Conservation (phyloP, 2,797 vertebrate species). For the Ataeniobius toweri region DNA sequence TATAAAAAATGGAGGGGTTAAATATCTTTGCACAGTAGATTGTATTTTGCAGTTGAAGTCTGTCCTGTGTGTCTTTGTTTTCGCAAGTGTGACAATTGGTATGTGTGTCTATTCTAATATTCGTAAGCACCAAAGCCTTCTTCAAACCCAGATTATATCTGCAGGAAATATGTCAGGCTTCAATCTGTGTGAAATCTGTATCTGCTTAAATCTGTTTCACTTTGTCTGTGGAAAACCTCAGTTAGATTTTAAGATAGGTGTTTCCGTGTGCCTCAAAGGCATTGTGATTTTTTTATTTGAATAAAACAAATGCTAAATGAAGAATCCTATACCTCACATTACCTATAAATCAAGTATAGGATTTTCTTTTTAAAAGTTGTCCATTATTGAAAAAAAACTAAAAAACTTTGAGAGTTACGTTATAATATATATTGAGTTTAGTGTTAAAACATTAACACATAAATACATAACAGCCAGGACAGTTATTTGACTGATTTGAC, state of each 20-base stretch:
- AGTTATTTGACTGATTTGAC: background rate
- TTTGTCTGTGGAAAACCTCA: background rate
- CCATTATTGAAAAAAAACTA: no score
- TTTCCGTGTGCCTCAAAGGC: background rate
- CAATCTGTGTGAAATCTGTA: conserved; percentile 31
- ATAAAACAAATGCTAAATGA: background rate
- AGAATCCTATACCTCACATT: background rate
- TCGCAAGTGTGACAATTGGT: background rate
- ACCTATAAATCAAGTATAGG: no score
- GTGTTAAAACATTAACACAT: no score
- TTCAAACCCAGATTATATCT: conserved; percentile 10
- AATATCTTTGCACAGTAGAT: background rate
- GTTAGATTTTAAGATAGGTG: background rate
- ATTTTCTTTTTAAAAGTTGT: no score
- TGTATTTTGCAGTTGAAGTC: background rate
- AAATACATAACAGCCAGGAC: background rate
- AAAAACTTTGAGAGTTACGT: no score
- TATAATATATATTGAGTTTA: no score
- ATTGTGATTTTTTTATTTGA: background rate
- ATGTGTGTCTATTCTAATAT: background rate
- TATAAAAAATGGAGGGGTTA: background rate
- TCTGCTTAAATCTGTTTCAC: background rate
- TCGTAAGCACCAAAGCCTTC: background rate
- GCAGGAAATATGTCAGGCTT: conserved; percentile 26
- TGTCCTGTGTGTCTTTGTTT: background rate